Evolutionary conservation across 2,113 vertebrate genomes (phyloP), one percentile per base, ranked within the genome.

Genomic region (Ictalurus punctatus): DNA sequence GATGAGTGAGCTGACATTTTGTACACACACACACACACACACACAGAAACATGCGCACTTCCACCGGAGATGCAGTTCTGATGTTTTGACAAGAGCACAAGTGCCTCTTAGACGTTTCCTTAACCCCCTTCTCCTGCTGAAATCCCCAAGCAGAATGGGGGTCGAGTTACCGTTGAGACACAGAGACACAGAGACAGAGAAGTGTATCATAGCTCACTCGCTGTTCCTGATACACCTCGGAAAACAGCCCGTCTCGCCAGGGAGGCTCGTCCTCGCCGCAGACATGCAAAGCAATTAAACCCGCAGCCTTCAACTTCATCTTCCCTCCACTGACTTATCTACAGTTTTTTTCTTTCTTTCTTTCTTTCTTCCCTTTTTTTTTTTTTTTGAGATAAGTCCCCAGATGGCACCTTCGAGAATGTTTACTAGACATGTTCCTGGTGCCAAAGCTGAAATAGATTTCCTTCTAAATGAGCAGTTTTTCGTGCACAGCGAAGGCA

Each of bases 221-320:
- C 13, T 80, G 78, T 54, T 80, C 25, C 78, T 67, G 48, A n/a
- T 73, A 84, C 74, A 85, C 58, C 86, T 71, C 56, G 14, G 61
- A 82, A 90, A 81, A 79, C 78, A 63, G 83, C 34, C 52, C 14
- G 54, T 71, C 85, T 81, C 69, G 12, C 58, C 69, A 23, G 79
- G 76, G 74, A 86, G 80, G 79, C 59, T 67, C 44, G 48, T 85
- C 89, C 87, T 89, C 44, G n/a, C 52, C 61, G 65, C 85, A 83
- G 54, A 88, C 84, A 65, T 48, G 59, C 40, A 84, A 85, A 86
- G 90, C 88, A 87, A 89, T 88, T 90, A 80, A 85, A 91, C 83
- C 73, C 48, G 34, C 86, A 90, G 84, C 69, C 85, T 88, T 86
- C 37, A 19, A 83, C 84, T 25, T 69, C 74, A 81, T 73, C 86